Evolutionary conservation across 1,140 invertebrate genomes (phyloP), one percentile per base, ranked within the genome.

Genomic region (Papilio glaucus): DNA sequence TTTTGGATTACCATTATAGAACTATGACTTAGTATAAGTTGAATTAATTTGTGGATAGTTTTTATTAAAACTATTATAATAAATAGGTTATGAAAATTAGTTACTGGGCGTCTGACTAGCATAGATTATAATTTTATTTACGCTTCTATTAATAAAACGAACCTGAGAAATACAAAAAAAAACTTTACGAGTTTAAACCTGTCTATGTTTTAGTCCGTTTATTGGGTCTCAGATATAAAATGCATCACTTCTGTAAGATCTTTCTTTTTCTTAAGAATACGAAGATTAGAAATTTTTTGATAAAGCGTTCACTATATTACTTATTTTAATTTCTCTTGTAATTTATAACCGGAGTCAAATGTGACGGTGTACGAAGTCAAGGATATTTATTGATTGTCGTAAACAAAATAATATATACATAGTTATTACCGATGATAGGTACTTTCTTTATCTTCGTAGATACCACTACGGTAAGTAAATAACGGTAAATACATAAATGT

Each of bases 391-490:
- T 45, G n/a, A 45, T 21, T 3, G 8, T 49, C 8, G 45, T 49
- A 49, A 49, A 49, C 15, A 49, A 49, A 49, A 4, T 18, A 10
- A 7, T 9, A 49, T 49, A 18, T 21, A 49, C 8, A 2, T 3
- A 33, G 2, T 33, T 33, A 33, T 33, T 49, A 15, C 45, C 9
- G 15, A 49, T 18, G 18, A 49, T 8, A 9, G 10, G 39, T 4
- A 12, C 39, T 41, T 13, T 13, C 39, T 41, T 13, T 13, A 41
- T 41, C 39, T 41, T 49, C 7, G 1, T 45, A 45, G 18, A 15
- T 49, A 7, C n/a, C 15, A 49, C 61, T 72, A 72, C 61, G 45
- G 62, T 67, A 67, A 29, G 65, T 18, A n/a, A 62, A 13, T n/a
- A n/a, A n/a, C n/a, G n/a, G n/a, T n/a, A n/a, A n/a, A n/a, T n/a